Evolutionary conservation across 2,113 vertebrate genomes (phyloP).

Genomic region (Picathartes gymnocephalus): DNA sequence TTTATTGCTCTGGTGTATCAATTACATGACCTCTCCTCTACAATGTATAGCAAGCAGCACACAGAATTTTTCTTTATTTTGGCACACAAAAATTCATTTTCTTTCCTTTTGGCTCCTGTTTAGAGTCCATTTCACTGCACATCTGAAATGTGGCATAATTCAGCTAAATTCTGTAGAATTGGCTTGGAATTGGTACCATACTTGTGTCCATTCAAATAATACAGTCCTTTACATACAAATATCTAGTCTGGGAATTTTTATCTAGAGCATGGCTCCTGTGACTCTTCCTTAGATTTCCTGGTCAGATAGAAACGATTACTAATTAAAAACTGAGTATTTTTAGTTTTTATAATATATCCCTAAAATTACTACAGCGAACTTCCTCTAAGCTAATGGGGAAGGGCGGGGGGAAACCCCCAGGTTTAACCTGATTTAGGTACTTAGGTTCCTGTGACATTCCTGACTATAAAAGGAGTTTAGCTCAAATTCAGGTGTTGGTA

Average conservation of each 20-base stretch:
- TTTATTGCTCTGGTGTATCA: not conserved
- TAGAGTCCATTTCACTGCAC: not conserved
- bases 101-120: not conserved
- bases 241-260: not conserved
- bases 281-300: not conserved
- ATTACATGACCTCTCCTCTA: not conserved
- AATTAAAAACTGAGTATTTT: not conserved
- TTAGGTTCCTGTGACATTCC: not conserved
- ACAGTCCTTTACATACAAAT: not conserved
- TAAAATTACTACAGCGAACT: not conserved
- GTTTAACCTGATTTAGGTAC: not conserved
- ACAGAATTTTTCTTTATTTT: not conserved
- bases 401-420: rapidly evolving
- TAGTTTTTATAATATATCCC: not conserved
- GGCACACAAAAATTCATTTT: not conserved
- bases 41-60: not conserved
- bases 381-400: not conserved
- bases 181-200: not conserved
- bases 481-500: not conserved
- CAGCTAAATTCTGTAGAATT: not conserved
- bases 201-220: not conserved
- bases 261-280: not conserved
- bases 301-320: not conserved
- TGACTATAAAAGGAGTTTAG: not conserved
- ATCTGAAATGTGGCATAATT: not conserved